Evolutionary conservation across 2,797 vertebrate genomes (phyloP).

Genomic region (Enteromius paludinosus): DNA sequence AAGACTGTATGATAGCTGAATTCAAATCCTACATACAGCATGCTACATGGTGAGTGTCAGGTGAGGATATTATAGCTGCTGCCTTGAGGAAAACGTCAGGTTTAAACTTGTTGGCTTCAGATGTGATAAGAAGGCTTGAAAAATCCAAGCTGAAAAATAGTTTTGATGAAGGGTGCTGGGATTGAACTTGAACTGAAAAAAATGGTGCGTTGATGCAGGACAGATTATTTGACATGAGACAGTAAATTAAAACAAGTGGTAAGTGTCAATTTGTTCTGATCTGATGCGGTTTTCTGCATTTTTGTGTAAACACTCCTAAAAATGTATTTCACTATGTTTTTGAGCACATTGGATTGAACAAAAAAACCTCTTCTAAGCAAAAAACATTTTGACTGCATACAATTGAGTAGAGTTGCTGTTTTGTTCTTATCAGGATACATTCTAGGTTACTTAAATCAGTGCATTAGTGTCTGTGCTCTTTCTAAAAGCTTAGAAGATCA

Average conservation of each 20-base stretch:
- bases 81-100: slow-evolving; percentile 51
- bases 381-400: neutral
- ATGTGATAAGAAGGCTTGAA: slow-evolving; percentile 40
- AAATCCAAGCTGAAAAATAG: slow-evolving; percentile 47
- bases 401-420: neutral
- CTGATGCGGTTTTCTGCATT: neutral
- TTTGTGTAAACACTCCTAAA: neutral
- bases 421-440: neutral
- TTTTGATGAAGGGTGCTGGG: slow-evolving; percentile 48
- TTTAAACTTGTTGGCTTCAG: slow-evolving; percentile 54
- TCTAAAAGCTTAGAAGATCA: neutral
- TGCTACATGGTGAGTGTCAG: neutral
- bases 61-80: slow-evolving; percentile 4
- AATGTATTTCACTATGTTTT: neutral
- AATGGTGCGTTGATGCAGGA: slow-evolving; percentile 1
- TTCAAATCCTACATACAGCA: neutral
- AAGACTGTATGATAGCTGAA: neutral
- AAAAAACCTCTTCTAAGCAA: neutral
- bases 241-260: slow-evolving; percentile 24
- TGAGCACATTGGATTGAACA: neutral
- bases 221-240: neutral
- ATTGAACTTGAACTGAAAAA: slow-evolving; percentile 39
- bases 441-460: neutral
- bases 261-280: slow-evolving; percentile 20
- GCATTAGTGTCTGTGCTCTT: neutral